Percentiles rank a stretch among this genome's conserved stretches.
These are phyloP conservation scores for Parnassius glacialis DNA, from an alignment of 2,888 invertebrate species.

Conservation along the genomic window DNA sequence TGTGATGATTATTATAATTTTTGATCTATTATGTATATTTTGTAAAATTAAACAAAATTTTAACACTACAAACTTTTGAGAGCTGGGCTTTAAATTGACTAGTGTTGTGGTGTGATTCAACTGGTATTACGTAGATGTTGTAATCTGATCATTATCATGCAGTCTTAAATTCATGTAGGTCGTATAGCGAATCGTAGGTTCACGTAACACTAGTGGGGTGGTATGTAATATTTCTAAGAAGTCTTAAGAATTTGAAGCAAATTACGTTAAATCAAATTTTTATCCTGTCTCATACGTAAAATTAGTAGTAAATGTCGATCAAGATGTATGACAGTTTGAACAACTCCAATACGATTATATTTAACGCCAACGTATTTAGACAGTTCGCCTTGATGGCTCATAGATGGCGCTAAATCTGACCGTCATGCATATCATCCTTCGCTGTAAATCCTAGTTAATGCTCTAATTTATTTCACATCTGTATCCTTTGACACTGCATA, in stretches of 20 bases:
- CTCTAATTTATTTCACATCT: conserved; percentile 6
- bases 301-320: too few relatives aligned
- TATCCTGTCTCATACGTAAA: too few relatives aligned
- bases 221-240: not conserved
- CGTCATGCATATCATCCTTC: conserved; percentile 1
- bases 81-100: conserved; percentile 47
- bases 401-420: too few relatives aligned
- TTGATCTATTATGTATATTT: conserved; percentile 34
- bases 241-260: too few relatives aligned
- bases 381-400: too few relatives aligned
- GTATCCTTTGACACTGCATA: conserved; percentile 22
- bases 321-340: too few relatives aligned
- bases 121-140: conserved; percentile 43
- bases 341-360: too few relatives aligned
- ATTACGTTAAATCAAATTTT: too few relatives aligned
- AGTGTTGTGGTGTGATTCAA: conserved; percentile 60
- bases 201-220: conserved; percentile 3
- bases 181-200: conserved; percentile 25
- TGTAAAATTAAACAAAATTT: conserved; percentile 27
- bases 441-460: not conserved
- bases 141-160: conserved; percentile 27
- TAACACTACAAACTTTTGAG: conserved; percentile 17
- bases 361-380: too few relatives aligned
- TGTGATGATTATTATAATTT: conserved; percentile 46
- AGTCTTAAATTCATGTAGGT: conserved; percentile 12